Conservation (phyloP, 2,113 vertebrate species). For the mouse (Mus musculus) region DNA sequence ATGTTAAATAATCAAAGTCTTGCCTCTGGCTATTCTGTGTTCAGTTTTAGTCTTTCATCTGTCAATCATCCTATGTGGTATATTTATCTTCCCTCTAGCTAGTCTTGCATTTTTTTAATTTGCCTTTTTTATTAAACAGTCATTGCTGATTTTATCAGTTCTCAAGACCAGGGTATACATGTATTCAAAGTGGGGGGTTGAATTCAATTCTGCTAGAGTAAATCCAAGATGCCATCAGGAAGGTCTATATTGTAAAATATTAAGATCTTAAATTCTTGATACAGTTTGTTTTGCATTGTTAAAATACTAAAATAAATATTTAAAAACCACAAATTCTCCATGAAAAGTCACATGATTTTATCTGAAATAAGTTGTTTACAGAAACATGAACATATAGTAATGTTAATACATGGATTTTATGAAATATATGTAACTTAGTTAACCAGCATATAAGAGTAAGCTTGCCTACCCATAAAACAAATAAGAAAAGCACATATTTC, state of each 20-base stretch:
- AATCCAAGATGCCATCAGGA: not conserved
- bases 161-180: not conserved
- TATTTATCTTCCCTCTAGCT: conserved; percentile 49
- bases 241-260: not conserved
- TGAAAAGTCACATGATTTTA: not conserved
- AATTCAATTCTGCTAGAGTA: not conserved
- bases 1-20: conserved; percentile 67
- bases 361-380: not conserved
- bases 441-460: not conserved
- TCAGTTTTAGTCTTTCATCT: conserved; percentile 70
- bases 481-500: not conserved
- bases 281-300: not conserved
- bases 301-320: not conserved
- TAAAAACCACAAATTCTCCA: not conserved
- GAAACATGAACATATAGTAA: fast-evolving
- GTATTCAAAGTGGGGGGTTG: not conserved
- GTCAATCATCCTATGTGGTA: conserved; percentile 7
- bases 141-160: conserved; percentile 13
- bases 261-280: not conserved
- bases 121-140: not conserved
- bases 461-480: not conserved
- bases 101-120: not conserved
- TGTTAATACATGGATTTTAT: not conserved
- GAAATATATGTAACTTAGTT: not conserved
- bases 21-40: conserved; percentile 57